phyloP scores from a whole-genome alignment of 2,888 invertebrate genomes.

The Cerastis leucographa region DNA sequence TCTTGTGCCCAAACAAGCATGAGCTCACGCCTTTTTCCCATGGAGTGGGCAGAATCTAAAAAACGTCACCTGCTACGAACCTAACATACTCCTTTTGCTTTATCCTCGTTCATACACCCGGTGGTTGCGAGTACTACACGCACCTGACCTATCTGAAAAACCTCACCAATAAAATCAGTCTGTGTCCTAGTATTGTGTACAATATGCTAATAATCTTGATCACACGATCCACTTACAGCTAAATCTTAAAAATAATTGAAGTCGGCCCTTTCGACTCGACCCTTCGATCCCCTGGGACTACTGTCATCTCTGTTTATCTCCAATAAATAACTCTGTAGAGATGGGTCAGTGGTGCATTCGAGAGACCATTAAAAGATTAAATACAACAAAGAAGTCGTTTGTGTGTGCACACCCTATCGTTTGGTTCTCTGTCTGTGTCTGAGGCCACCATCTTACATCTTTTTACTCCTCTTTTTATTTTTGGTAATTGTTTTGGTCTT shows the following conservation, averaged over 20 bases:
- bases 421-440: slow-evolving; percentile 32
- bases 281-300: slow-evolving; percentile 11
- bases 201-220: not conserved
- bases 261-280: slow-evolving; percentile 28
- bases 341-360: slow-evolving; percentile 43
- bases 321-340: slow-evolving; percentile 35
- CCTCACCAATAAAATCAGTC: not conserved
- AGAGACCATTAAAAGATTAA: slow-evolving; percentile 20
- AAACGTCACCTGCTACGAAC: not conserved
- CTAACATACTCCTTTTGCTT: not conserved
- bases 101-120: not conserved
- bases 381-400: slow-evolving; percentile 45
- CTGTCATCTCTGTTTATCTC: slow-evolving; percentile 21
- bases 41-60: not conserved
- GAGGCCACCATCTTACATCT: slow-evolving; percentile 45
- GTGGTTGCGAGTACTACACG: not conserved
- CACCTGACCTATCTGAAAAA: not conserved
- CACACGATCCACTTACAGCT: not conserved
- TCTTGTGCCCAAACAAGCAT: too few species aligned
- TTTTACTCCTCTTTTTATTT: slow-evolving; percentile 60
- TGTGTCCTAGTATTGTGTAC: not conserved
- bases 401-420: slow-evolving; percentile 39
- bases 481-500: slow-evolving; percentile 51
- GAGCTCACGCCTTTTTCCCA: not conserved
- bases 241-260: not conserved